Percentiles rank a stretch among this genome's conserved stretches.
These are phyloP conservation scores for Pterocles burchelli DNA, from an alignment of 2,113 vertebrate genomes.

Conservation along the genomic window DNA sequence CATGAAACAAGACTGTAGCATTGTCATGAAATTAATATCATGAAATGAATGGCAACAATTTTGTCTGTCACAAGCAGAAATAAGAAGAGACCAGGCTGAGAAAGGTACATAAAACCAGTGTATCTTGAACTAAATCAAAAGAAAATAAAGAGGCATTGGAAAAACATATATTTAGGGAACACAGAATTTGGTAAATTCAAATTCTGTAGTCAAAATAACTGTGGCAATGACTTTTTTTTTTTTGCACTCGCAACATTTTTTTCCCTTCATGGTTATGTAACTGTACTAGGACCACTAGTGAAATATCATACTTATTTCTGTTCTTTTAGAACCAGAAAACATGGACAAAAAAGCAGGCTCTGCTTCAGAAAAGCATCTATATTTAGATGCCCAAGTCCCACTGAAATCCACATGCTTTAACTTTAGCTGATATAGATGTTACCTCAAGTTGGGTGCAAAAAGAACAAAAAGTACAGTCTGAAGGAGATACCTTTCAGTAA, in stretches of 20 bases:
- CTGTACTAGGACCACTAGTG: neutral
- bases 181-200: neutral
- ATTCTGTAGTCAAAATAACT: neutral
- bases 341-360: neutral
- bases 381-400: neutral
- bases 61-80: neutral
- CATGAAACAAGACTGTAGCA: neutral
- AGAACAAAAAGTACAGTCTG: neutral
- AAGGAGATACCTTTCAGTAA: neutral
- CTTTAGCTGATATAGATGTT: neutral
- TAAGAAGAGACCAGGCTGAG: neutral
- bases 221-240: neutral
- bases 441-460: neutral
- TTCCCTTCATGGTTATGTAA: neutral
- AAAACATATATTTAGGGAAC: neutral
- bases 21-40: neutral
- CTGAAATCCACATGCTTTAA: neutral
- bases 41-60: neutral
- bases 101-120: neutral
- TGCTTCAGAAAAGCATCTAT: neutral
- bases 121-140: neutral
- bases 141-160: neutral
- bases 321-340: neutral
- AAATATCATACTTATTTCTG: neutral
- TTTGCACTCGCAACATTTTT: fast-evolving